Evolutionary conservation across 2,888 invertebrate genomes (phyloP).

Genomic region (Mimachlamys varia): DNA sequence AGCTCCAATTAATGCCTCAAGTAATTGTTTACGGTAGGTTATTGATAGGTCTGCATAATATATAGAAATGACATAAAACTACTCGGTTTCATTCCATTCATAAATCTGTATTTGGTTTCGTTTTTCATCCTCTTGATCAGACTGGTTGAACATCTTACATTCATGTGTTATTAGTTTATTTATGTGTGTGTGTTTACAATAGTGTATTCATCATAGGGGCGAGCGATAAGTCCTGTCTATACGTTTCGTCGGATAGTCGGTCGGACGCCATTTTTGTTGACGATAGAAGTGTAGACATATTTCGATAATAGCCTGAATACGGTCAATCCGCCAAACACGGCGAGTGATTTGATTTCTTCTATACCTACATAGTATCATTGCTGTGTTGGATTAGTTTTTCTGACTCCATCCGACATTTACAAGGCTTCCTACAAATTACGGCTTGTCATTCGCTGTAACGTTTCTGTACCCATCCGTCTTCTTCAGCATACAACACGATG

Average conservation of each 20-base stretch:
- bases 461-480: neutral
- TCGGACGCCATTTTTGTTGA: neutral
- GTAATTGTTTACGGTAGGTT: too few relatives aligned
- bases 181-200: neutral
- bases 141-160: too few relatives aligned
- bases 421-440: neutral
- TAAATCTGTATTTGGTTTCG: too few relatives aligned
- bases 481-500: neutral
- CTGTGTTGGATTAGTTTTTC: slow-evolving; percentile 17
- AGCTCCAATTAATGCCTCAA: too few relatives aligned
- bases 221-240: neutral
- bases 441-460: neutral
- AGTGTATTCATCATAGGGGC: neutral
- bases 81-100: too few relatives aligned
- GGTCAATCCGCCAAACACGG: neutral
- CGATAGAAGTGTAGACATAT: neutral
- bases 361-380: neutral
- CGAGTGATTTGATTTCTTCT: neutral
- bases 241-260: neutral
- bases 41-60: too few relatives aligned
- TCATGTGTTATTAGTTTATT: neutral
- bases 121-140: too few relatives aligned
- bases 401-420: neutral
- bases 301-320: neutral
- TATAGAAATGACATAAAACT: too few relatives aligned